Conservation (phyloP, 2,797 vertebrate genomes). For the Phalloptychus januarius region DNA sequence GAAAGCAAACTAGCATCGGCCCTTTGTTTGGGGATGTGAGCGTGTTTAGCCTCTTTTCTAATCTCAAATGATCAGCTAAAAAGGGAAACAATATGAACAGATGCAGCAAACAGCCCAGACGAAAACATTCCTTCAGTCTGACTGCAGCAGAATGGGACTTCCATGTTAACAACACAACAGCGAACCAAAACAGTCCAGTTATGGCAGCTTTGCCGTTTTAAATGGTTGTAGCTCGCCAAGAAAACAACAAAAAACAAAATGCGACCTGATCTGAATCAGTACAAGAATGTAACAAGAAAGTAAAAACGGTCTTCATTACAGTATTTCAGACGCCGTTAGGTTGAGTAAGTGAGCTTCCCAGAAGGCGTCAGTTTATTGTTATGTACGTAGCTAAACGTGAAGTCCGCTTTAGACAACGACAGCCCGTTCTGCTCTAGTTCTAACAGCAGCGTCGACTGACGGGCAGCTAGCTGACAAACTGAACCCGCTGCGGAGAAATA, state of each 20-base stretch:
- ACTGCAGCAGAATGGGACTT: background rate
- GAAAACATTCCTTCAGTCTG: background rate
- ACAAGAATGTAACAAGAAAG: slow-evolving; percentile 11
- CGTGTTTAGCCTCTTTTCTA: background rate
- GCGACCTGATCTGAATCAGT: slow-evolving; percentile 12
- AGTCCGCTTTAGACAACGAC: slow-evolving; percentile 49
- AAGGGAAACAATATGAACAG: background rate
- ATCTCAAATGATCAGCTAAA: background rate
- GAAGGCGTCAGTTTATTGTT: slow-evolving; percentile 59
- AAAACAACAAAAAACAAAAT: slow-evolving; percentile 12
- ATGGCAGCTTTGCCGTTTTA: slow-evolving; percentile 27
- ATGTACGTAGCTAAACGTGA: slow-evolving; percentile 54
- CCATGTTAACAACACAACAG: slow-evolving; percentile 13
- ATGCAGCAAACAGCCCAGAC: background rate
- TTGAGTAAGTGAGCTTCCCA: slow-evolving; percentile 18
- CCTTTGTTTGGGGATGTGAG: background rate
- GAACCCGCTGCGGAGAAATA: slow-evolving; percentile 47
- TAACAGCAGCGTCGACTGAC: slow-evolving; percentile 42
- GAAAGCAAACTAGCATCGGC: slow-evolving; percentile 5
- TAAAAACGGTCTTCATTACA: background rate
- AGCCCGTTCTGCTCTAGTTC: slow-evolving; percentile 23
- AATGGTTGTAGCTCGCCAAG: slow-evolving; percentile 21
- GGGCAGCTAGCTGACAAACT: slow-evolving; percentile 34
- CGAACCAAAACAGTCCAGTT: slow-evolving; percentile 17
- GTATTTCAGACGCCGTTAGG: background rate